Evolutionary conservation across 2,888 invertebrate genomes (phyloP), one percentile per base, ranked within the genome.

Genomic region (Eucriotettix oculatus): DNA sequence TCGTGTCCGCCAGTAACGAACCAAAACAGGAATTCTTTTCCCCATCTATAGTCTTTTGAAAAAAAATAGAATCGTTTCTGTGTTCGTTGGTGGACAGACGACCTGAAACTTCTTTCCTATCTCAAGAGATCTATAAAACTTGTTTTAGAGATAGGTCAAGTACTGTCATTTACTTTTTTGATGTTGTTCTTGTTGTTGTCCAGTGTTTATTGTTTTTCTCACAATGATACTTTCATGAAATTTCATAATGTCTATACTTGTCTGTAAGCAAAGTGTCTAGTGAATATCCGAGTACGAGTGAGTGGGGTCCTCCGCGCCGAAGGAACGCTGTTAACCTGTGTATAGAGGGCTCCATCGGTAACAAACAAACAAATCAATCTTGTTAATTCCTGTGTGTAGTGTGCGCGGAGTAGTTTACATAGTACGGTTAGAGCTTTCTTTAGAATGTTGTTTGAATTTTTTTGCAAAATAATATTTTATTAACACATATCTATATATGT

Each of bases 231-330:
- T 58, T 62, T 65, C 65, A 65, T 65, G 65, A 65, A 65, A 65
- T 65, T 65, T 65, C 65, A 65, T 65, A 65, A 64, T 64, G 62
- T 64, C 61, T 64, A 58, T 63, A 58, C 42, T 16, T 56, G 29
- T 29, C 29, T 29, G 29, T 29, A 29, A 29, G 29, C 29, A 29
- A 29, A 29, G 29, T 29, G 29, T 29, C 29, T 29, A 29, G 29
- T 29, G 29, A 29, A 29, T 29, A 5, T 29, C 29, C 29, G 29
- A 29, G 29, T 29, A 29, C 29, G 29, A 29, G 29, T 29, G 29
- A 29, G 29, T 29, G 29, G 29, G 29, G 29, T 29, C 29, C 29
- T 29, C 29, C 29, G 29, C 48, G 48, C 48, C 48, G 48, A 48
- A 48, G n/a, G 48, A 48, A 48, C 12, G 48, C 12, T 48, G 48